These are phyloP conservation scores for Saccostrea cuccullata DNA, from an alignment of 1,140 invertebrate genomes.

Conservation along the genomic window DNA sequence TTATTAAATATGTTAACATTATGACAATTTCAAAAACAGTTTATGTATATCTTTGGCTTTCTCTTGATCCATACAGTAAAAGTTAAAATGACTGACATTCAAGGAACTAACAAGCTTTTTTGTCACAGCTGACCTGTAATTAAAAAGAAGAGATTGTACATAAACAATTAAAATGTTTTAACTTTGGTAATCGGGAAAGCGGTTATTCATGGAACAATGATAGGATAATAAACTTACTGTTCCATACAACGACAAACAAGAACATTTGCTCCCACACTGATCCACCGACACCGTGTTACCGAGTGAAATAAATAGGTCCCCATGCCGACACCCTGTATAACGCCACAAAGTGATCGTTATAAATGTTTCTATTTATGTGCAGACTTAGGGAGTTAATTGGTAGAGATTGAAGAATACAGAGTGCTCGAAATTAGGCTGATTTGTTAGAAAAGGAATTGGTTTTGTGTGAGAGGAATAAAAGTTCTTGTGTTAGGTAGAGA, in stretches of 20 bases:
- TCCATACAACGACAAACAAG: conserved; percentile 44
- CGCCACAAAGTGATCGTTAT: conserved; percentile 6
- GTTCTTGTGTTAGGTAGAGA: not conserved
- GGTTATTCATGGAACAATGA: not conserved
- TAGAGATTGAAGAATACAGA: not conserved
- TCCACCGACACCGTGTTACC: conserved; percentile 49
- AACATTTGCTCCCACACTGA: conserved; percentile 51
- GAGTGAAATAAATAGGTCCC: conserved; percentile 48
- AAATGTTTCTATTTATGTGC: not conserved
- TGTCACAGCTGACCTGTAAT: conserved; percentile 16
- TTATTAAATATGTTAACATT: not conserved
- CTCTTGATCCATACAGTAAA: not conserved
- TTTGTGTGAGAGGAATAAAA: not conserved
- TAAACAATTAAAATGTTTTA: not conserved
- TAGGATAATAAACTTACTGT: conserved; percentile 29
- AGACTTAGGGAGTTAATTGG: not conserved
- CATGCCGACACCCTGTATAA: conserved; percentile 48
- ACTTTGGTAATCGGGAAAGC: not conserved
- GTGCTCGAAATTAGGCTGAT: not conserved
- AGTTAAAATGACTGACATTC: not conserved
- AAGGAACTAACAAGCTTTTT: not conserved
- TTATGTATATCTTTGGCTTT: conserved; percentile 6
- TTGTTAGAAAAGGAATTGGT: too few species aligned
- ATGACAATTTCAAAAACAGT: not conserved
- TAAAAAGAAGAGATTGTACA: not conserved